Conservation (phyloP, 2,797 vertebrate species). For the Coregonus sp. region DNA sequence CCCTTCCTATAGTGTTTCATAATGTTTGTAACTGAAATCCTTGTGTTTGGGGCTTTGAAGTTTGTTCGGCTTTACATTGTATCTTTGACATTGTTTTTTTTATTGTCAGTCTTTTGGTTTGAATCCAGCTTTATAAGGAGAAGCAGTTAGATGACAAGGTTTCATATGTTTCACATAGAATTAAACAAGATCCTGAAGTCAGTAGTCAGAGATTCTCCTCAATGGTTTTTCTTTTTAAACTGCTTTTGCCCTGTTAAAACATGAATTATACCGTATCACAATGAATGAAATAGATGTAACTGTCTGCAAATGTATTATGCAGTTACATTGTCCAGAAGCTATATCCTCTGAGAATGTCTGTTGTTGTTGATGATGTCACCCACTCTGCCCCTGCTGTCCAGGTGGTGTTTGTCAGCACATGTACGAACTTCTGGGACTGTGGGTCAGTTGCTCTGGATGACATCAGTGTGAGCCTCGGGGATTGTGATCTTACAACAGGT, state of each 20-base stretch:
- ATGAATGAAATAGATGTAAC: not conserved
- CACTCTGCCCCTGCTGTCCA: constrained; percentile 48
- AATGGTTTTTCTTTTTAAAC: constrained; percentile 3
- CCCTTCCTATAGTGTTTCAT: too few relatives aligned
- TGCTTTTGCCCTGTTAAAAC: not conserved
- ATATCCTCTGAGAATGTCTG: not conserved
- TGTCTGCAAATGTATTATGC: not conserved
- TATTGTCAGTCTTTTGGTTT: constrained; percentile 1
- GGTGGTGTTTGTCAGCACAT: constrained; percentile 90
- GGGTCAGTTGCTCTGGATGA: constrained; percentile 91
- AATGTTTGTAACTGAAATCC: too few relatives aligned
- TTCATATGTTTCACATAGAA: constrained; percentile 22
- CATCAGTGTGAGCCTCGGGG: constrained; percentile 83
- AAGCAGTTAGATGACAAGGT: constrained; percentile 15
- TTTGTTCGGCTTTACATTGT: too few relatives aligned
- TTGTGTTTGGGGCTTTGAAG: too few relatives aligned
- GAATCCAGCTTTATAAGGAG: not conserved
- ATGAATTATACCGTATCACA: not conserved
- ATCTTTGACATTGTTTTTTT: not conserved
- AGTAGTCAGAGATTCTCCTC: not conserved
- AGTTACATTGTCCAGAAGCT: not conserved
- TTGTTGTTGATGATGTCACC: constrained; percentile 12
- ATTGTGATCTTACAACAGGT: constrained; percentile 81
- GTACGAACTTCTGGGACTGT: constrained; percentile 92
- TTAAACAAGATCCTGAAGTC: not conserved